Conservation (phyloP, 2,113 vertebrate genomes). For the Gobius niger region DNA sequence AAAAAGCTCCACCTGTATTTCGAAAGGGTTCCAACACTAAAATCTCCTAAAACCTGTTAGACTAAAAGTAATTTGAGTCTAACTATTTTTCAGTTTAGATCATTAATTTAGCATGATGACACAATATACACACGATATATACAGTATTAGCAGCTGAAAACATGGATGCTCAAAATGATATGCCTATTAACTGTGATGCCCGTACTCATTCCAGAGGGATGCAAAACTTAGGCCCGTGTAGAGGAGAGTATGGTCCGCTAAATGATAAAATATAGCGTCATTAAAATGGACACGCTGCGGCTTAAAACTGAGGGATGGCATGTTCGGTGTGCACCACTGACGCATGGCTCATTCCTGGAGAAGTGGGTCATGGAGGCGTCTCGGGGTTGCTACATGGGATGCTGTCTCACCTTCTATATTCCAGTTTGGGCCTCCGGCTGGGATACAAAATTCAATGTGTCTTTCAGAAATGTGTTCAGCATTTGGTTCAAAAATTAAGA, state of each 20-base stretch:
- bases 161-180: conserved; percentile 74
- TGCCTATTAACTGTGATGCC: conserved; percentile 51
- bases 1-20: too few species aligned
- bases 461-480: conserved; percentile 62
- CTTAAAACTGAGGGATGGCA: conserved; percentile 57
- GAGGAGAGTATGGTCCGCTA: conserved; percentile 25
- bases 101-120: conserved; percentile 38
- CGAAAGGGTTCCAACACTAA: too few species aligned
- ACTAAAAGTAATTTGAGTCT: too few species aligned
- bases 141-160: conserved; percentile 52
- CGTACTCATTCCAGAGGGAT: conserved; percentile 60
- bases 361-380: conserved; percentile 69
- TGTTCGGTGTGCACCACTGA: conserved; percentile 48
- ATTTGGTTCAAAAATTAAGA: conserved; percentile 15
- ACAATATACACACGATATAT: conserved; percentile 49
- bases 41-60: too few species aligned
- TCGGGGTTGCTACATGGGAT: conserved; percentile 73
- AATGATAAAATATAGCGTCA: conserved; percentile 19
- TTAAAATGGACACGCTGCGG: conserved; percentile 52
- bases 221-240: conserved; percentile 38
- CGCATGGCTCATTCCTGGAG: conserved; percentile 65
- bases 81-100: too few species aligned
- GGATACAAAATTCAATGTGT: conserved; percentile 76
- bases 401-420: conserved; percentile 83
- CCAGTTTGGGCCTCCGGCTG: conserved; percentile 83